Evolutionary conservation across 2,113 vertebrate genomes (phyloP).

Genomic region (Rousettus leschenaultii): DNA sequence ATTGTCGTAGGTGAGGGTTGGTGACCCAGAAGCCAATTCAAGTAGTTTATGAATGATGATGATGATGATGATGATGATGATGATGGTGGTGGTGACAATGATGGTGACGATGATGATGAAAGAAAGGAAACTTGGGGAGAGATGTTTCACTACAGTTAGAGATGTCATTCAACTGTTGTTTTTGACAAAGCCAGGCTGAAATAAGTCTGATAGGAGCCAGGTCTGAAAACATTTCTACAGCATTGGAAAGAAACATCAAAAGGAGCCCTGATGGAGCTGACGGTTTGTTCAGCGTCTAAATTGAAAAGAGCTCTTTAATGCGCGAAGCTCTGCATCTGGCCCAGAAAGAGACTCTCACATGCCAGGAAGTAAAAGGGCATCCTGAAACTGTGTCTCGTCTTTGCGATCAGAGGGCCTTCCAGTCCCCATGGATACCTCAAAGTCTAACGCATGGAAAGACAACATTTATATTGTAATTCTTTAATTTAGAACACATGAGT

Average conservation of each 20-base stretch:
- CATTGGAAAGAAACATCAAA: background rate
- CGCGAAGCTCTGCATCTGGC: background rate
- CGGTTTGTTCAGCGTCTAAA: background rate
- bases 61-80: background rate
- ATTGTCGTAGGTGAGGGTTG: background rate
- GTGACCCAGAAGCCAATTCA: background rate
- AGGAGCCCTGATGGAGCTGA: background rate
- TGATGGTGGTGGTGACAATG: no score
- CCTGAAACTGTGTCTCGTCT: background rate
- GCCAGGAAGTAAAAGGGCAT: background rate
- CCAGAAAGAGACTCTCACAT: background rate
- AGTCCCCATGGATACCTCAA: background rate
- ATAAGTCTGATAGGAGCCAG: background rate
- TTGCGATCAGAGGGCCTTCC: background rate
- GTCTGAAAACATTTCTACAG: background rate
- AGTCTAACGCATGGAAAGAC: background rate
- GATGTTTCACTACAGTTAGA: rapidly evolving
- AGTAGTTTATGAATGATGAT: background rate
- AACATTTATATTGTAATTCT: background rate
- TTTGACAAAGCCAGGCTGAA: background rate
- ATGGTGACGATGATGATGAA: no score
- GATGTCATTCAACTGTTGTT: background rate
- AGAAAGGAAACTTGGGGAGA: background rate
- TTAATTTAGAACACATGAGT: background rate
- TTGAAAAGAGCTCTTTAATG: background rate